Evolutionary conservation across 1,140 invertebrate species (phyloP).

Genomic region (Thrips palmi): DNA sequence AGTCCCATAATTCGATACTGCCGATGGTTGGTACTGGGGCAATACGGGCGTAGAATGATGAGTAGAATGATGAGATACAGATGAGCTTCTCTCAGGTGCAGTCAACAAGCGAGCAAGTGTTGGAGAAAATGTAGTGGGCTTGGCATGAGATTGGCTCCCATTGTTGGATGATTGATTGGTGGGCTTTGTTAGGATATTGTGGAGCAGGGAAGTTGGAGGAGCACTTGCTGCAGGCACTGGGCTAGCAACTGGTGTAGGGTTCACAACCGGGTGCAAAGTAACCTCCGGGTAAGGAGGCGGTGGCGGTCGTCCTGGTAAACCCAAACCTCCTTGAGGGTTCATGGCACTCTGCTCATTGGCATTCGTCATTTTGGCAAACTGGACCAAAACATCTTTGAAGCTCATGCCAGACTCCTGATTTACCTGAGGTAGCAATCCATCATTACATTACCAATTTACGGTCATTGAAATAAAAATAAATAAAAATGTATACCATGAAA

Average conservation of each 20-base stretch:
- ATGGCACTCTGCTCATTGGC: slow-evolving; percentile 24
- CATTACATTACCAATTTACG: slow-evolving; percentile 4
- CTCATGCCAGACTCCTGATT: no score
- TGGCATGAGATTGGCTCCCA: background rate
- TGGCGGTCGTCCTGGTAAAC: slow-evolving; percentile 18
- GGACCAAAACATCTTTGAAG: slow-evolving; percentile 58
- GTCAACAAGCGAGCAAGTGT: slow-evolving; percentile 59
- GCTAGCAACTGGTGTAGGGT: slow-evolving; percentile 22
- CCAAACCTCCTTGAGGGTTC: slow-evolving; percentile 13
- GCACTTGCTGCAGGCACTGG: no score
- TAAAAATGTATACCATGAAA: no score
- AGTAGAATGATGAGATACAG: slow-evolving; percentile 5
- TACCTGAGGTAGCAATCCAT: no score
- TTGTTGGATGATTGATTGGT: no score
- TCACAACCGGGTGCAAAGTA: slow-evolving; percentile 45
- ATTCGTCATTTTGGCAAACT: slow-evolving; percentile 46
- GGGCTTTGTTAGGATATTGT: slow-evolving; percentile 56
- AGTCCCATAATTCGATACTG: no score
- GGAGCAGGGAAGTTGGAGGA: slow-evolving; percentile 43
- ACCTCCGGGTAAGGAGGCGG: slow-evolving; percentile 58
- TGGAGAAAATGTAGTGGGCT: slow-evolving; percentile 43
- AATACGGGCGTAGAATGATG: no score
- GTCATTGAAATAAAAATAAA: no score
- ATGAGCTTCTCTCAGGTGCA: slow-evolving; percentile 32
- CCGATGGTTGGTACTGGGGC: no score